A percentile compares a stretch with the other conserved stretches of the same genome.
Conservation (phyloP, 1,140 invertebrate genomes). For the Aphis craccivora region DNA sequence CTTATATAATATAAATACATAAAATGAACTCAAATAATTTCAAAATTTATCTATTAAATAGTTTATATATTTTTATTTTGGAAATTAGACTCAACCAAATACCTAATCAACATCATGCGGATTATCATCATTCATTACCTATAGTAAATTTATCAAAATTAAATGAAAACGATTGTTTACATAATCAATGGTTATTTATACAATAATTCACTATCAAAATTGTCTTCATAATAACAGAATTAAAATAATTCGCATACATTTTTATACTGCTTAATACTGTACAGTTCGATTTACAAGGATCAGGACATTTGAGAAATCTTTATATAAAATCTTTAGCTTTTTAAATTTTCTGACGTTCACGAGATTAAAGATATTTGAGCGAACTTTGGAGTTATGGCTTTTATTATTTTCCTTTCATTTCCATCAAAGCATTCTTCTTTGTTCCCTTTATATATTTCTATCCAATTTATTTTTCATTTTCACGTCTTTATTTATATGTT, state of each 20-base stretch:
- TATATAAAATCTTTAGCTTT: background rate
- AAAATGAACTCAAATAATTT: background rate
- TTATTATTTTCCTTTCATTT: slow-evolving; percentile 28
- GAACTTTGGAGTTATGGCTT: background rate
- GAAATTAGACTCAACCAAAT: background rate
- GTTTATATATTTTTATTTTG: background rate
- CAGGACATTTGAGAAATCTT: background rate
- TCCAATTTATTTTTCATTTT: slow-evolving; percentile 28
- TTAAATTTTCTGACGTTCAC: background rate
- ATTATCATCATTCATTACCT: background rate
- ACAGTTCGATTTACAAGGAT: background rate
- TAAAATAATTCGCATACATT: background rate
- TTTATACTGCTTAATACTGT: background rate
- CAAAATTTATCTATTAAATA: background rate
- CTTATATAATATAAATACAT: background rate
- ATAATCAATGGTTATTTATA: background rate
- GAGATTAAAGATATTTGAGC: background rate
- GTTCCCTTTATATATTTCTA: slow-evolving; percentile 11
- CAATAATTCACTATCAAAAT: background rate
- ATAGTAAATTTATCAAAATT: background rate
- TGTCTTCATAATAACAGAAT: background rate
- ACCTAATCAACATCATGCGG: background rate
- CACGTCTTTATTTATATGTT: background rate
- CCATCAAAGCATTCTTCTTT: background rate
- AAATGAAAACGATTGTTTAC: background rate